These are phyloP conservation scores for Steinernema carpocapsae DNA, from an alignment of 2,888 invertebrate genomes.

Conservation along the genomic window DNA sequence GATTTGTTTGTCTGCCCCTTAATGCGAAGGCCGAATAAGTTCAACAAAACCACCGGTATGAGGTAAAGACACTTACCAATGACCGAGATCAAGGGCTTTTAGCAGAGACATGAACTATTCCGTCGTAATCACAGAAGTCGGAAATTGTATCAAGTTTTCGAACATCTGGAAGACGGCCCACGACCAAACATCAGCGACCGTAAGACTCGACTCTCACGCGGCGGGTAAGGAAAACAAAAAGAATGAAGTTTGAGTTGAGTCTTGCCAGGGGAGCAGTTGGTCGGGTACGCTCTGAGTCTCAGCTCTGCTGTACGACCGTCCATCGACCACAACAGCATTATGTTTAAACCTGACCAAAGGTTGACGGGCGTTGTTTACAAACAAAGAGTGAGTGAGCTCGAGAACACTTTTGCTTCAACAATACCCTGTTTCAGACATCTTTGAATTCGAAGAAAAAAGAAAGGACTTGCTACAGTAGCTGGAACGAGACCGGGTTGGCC, in stretches of 20 bases:
- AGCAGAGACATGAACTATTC: no score
- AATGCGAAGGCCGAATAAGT: neutral
- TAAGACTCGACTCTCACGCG: neutral
- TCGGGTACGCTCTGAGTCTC: neutral
- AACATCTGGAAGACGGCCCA: neutral
- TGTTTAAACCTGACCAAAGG: constrained; percentile 2
- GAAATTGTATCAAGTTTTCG: neutral
- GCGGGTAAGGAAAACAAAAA: neutral
- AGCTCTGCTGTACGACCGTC: neutral
- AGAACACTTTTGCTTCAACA: neutral
- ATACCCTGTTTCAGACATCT: neutral
- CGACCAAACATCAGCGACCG: neutral
- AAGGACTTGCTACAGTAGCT: neutral
- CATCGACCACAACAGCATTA: neutral
- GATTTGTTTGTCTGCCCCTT: constrained; percentile 2
- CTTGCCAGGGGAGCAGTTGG: neutral
- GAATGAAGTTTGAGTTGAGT: no score
- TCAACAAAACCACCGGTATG: no score
- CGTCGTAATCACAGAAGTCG: no score
- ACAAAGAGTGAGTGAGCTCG: neutral
- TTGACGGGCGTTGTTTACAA: constrained; percentile 1
- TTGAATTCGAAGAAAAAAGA: neutral
- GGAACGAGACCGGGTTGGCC: neutral
- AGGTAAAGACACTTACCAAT: no score
- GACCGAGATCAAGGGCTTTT: no score